Evolutionary conservation across 1,140 invertebrate species (phyloP), one percentile per base, ranked within the genome.

Genomic region (Zophobas morio): DNA sequence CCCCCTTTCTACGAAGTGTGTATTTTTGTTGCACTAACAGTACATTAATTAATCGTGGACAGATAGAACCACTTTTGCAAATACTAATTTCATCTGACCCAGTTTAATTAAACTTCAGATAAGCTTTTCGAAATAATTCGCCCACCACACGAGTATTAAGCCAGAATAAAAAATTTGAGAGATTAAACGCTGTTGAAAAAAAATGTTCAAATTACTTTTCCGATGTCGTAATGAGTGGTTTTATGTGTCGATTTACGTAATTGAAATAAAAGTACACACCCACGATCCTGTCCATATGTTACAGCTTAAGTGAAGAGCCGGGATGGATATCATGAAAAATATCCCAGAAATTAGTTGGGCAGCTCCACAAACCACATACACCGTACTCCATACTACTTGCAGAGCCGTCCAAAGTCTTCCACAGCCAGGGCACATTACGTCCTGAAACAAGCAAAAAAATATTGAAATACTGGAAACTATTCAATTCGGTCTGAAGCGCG

Each of bases 221-320:
- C 20, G 20, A 20, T 20, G 20, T 20, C 20, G 20, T 20, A 20
- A 20, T 20, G 20, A 20, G 20, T 20, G 20, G 20, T 20, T 20
- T 20, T 20, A 20, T 20, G 20, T 20, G 20, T 20, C 20, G 20
- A 20, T 20, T 20, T 20, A 20, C 20, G 20, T 20, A 8, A 46
- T 46, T 46, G 42, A 46, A 46, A 46, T 8, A 8, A 60, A 60
- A 60, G 2, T 39, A 84, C 84, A 88, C 84, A 88, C 88, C 87
- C 87, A 88, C 77, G 85, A 79, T 79, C 88, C 88, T 40, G 87
- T 86, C 81, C 86, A 86, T 63, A 89, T 80, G 74, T 88, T 88
- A 57, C 85, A 86, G 37, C 86, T 86, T 6, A 88, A 79, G 57
- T 84, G 82, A 35, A 88, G 83, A 8, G 87, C 83, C 47, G 87